Base-by-base conservation (phyloP, 2,888 invertebrate genomes). In the Smittia sp. region DNA sequence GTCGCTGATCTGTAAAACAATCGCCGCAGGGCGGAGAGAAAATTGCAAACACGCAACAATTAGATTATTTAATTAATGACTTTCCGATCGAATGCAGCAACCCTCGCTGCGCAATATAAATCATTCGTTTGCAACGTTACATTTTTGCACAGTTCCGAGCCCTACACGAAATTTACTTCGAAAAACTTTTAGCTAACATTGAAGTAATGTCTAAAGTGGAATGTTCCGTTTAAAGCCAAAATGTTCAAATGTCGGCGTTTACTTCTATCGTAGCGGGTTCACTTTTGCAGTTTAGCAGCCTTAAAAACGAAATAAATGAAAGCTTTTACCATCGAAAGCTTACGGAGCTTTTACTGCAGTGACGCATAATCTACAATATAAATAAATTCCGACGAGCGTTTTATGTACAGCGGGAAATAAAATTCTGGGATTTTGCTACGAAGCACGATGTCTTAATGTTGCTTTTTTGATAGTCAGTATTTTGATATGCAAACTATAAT, bases 1-100 rank as follows among this genome's bases (percentile, higher is more conserved):
- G 83, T 96, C 96, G 80, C 95, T 95, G 87, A 96, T 95, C 95
- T 96, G 86, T 4, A 83, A 83, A 79, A 6, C 4, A 32, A 68
- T 15, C 18, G 52, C 52, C 52, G 18, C 52, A 46, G 52, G 58
- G 20, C 15, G 58, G 20, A 58, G 18, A 58, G 9, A 46, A 46
- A 46, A 46, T 46, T 6, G 46, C 46, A 46, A 46, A 46, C 46
- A 46, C 2, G 46, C 46, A 1, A 46, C 6, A 46, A 11, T 46
- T 15, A 46, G 15, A 46, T 46, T 46, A 46, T 46, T 46, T n/a
- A 38, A 38, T 38, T 38, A 15, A 11, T 46, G 18, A 20, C 11
- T 22, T 22, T 18, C 18, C 22, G 7, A 58, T 58, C 1, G 20
- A 18, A 58, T 58, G 2, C 20, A 4, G 9, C 18, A 18, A 20